phyloP scores from a whole-genome alignment of 1,140 invertebrate genomes.

The Melitaea cinxia region DNA sequence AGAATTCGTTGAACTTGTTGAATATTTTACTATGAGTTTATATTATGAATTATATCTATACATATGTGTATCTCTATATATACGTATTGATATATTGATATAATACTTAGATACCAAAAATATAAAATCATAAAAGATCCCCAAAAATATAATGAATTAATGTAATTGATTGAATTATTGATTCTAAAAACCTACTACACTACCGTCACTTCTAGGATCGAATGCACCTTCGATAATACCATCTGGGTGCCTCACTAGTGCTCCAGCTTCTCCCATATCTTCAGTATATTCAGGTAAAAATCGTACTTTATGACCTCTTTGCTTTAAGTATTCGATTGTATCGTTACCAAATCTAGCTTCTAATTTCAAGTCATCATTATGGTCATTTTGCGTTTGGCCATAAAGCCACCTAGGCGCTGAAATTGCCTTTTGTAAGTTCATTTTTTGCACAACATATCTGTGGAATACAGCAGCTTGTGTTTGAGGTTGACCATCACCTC shows the following conservation, averaged over 20 bases:
- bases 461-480: conserved; percentile 73
- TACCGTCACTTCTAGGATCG: conserved; percentile 65
- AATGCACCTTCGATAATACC: conserved; percentile 68
- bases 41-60: no score
- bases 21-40: no score
- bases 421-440: conserved; percentile 55
- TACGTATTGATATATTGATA: no score
- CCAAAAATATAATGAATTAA: no score
- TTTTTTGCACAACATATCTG: conserved; percentile 63
- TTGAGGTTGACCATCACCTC: conserved; percentile 72
- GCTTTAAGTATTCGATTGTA: conserved; percentile 55
- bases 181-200: conserved; percentile 62
- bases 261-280: conserved; percentile 60
- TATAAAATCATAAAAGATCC: no score
- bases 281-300: conserved; percentile 51
- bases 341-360: conserved; percentile 59
- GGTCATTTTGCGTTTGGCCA: conserved; percentile 47
- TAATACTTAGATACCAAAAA: no score
- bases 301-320: conserved; percentile 56
- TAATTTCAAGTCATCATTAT: conserved; percentile 46
- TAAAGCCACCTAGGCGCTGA: conserved; percentile 67
- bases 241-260: conserved; percentile 59
- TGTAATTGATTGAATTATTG: no score
- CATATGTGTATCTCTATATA: no score
- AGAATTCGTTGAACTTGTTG: no score